Evolutionary conservation across 2,888 invertebrate species (phyloP), one percentile per base, ranked within the genome.

Genomic region (Sphecodes monilicornis): DNA sequence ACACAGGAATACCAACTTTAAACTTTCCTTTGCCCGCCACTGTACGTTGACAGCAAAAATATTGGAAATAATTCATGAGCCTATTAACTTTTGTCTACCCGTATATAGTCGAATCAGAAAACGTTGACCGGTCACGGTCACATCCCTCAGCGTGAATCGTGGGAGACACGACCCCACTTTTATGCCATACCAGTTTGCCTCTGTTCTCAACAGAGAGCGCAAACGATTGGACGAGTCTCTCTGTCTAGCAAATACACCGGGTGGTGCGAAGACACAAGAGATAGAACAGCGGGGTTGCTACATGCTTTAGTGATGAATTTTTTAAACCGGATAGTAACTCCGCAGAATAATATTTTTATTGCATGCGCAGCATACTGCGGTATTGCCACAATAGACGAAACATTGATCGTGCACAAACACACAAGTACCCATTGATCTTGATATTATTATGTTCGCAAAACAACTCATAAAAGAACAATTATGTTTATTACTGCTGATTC

Each of bases 131-230:
- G 66, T 66, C 36, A 32, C 18, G 66, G 36, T 66, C 32, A 36
- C 66, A 66, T 66, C 66, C 66, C 66, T 66, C 66, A 66, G 36
- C 36, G 36, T 36, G 66, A 66, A 66, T 66, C 66, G 32, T 36
- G 66, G 32, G 29, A 60, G 60, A 60, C 18, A 60, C 60, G 60
- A 60, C 60, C 60, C 60, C 32, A 32, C 60, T 60, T 60, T 60
- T 60, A 18, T 60, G 60, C 60, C 60, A 60, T 60, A 60, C 60
- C 60, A 60, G 60, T 60, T 60, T 60, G 29, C 60, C 60, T 60
- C 60, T 60, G 60, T 60, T 60, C 60, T 60, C 60, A 32, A 60
- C 60, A 32, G 60, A 60, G 60, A 60, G 18, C 29, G 29, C 60
- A 18, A 60, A 60, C 60, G 60, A 60, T 60, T 32, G 60, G 60